Percentiles rank a stretch among this genome's conserved stretches.
Evolutionary conservation across 2,113 vertebrate species (phyloP).

Genomic region (Protomyctophum bolini): DNA sequence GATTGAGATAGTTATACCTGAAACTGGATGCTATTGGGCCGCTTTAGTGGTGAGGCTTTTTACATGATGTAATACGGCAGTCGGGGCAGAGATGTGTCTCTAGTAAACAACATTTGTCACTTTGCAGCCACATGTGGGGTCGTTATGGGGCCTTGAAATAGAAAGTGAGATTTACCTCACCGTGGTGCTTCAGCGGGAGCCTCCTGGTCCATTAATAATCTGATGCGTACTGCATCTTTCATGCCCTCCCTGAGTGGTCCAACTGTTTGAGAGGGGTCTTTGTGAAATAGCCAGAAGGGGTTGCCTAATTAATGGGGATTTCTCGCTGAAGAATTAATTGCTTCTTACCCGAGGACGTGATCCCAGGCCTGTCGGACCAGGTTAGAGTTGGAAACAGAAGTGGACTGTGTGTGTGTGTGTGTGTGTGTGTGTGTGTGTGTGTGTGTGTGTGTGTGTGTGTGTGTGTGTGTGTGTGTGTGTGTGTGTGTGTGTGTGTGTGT

Average conservation of each 20-base stretch:
- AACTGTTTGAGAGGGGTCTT: constrained; percentile 59
- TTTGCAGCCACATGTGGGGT: constrained; percentile 34
- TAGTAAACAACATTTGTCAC: constrained; percentile 54
- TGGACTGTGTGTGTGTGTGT: constrained; percentile 11
- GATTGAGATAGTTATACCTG: not conserved
- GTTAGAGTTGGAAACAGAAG: constrained; percentile 48
- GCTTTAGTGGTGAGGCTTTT: constrained; percentile 12
- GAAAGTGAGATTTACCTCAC: constrained; percentile 52
- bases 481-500: not conserved
- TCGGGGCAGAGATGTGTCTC: constrained; percentile 19
- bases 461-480: constrained; percentile 3
- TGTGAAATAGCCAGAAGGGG: constrained; percentile 62
- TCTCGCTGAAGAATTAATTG: constrained; percentile 64
- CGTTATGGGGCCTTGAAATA: constrained; percentile 46
- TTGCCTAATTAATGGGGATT: constrained; percentile 72
- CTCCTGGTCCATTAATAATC: constrained; percentile 67
- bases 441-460: constrained; percentile 9
- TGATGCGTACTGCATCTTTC: constrained; percentile 54
- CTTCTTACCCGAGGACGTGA: constrained; percentile 42
- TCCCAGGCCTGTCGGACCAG: constrained; percentile 49
- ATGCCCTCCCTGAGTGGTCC: constrained; percentile 47
- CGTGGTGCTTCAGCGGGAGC: constrained; percentile 40
- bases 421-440: constrained; percentile 25
- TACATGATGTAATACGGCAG: constrained; percentile 22
- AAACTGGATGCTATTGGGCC: not conserved